Evolutionary conservation across 2,113 vertebrate genomes (phyloP), one percentile per base, ranked within the genome.

Genomic region (Setophaga petechia): DNA sequence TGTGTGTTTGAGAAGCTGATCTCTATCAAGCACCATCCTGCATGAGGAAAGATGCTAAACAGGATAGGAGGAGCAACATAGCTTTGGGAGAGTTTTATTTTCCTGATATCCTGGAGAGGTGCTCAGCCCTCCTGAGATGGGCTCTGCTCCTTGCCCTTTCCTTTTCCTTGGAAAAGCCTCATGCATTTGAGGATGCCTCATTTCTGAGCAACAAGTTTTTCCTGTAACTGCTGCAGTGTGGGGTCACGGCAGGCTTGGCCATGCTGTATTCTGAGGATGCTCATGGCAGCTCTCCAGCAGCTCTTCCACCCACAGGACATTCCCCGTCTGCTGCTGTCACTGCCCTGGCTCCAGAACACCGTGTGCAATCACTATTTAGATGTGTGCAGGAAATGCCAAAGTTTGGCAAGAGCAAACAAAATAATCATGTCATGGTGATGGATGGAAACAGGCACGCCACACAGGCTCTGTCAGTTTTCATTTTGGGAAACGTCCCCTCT

Each of bases 161-260:
- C 37, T 68, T 51, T 59, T 44, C 39, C 8, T 37, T 0, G 1
- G 47, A 33, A 85, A 82, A 89, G 30, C 23, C 27, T 30, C 30
- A 12, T 27, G 25, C 3, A 0, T 39, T 17, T 69, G 65, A 55
- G 15, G 44, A 54, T 19, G 39, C 37, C 37, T 39, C 37, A 39
- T 39, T 39, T 39, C 37, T 39, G 37, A 11, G 37, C 37, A 39
- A 39, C 37, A 39, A 39, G 37, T 39, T 39, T 39, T 39, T 39
- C 37, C 37, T 39, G 37, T 39, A 39, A 39, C 37, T 39, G 37
- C 37, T 39, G 37, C 43, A 39, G 7, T 1, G 15, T 68, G 37
- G 43, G 2, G 0, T 86, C 88, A 74, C 0, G 0, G 71, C 44
- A 78, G 61, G n/a, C 13, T 44, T 63, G 79, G 25, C 49, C 7